Evolutionary conservation across 1,140 invertebrate species (phyloP), one percentile per base, ranked within the genome.

Genomic region (Streblospio benedicti): DNA sequence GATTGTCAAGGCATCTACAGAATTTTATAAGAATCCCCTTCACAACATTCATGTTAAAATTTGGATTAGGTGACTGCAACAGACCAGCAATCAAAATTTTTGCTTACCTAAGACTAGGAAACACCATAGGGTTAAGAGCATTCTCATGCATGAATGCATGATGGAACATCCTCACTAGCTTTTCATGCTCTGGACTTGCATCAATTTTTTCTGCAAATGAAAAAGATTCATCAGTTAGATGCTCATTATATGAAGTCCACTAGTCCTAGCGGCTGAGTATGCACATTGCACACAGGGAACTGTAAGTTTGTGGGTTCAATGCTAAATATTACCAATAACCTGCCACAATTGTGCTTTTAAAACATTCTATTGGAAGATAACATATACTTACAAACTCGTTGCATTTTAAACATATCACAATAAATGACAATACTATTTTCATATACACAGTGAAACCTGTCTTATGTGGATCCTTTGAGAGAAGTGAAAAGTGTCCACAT

Each of bases 131-230:
- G 44, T 74, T 75, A 0, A 75, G 60, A 0, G 71, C 72, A 49
- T 74, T 75, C 56, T 75, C 73, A 55, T 75, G 71, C 30, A 75
- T 65, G 52, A 75, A 75, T 4, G 66, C 69, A 25, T 67, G 60
- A 27, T 71, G 66, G 44, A 69, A 69, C 50, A 68, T 63, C 35
- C 60, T 64, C 2, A 74, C 72, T 1, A 74, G 33, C 18, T 51
- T 25, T 35, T 74, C 71, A 45, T 75, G 73, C 1, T 74, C 67
- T 0, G 62, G 53, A 0, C 68, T 68, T 49, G 66, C 49, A 1
- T 68, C 71, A 0, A 62, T 60, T 44, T 69, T 68, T 50, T 74
- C 73, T 75, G 66, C 31, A 65, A 67, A 6, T 47, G 54, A 47
- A 20, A 32, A 35, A n/a, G 14, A 35, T n/a, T 2, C 4, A 33